Evolutionary conservation across 2,888 invertebrate genomes (phyloP).

Genomic region (Cheiracanthium punctorium): DNA sequence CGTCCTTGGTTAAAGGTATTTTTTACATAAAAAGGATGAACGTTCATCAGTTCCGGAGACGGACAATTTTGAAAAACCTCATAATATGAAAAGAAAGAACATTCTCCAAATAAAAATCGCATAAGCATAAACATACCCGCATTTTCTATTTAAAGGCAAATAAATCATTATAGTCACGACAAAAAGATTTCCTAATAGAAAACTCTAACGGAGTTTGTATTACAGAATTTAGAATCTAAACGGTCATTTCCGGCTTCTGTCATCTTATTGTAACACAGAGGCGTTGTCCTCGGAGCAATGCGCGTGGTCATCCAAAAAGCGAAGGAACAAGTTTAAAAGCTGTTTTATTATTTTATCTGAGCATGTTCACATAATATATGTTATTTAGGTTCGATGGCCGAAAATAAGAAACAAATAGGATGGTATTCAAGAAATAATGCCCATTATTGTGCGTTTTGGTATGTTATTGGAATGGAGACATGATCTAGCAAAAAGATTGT

Average conservation of each 20-base stretch:
- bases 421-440: slow-evolving; percentile 44
- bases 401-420: slow-evolving; percentile 55
- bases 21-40: too few relatives aligned
- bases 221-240: not conserved
- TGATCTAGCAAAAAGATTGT: not conserved
- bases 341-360: not conserved
- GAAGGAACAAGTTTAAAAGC: not conserved
- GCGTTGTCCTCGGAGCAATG: not conserved
- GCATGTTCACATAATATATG: slow-evolving; percentile 15
- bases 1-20: too few relatives aligned
- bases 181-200: too few relatives aligned
- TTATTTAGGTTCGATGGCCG: slow-evolving; percentile 57
- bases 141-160: too few relatives aligned
- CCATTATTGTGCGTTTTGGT: slow-evolving; percentile 27
- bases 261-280: not conserved
- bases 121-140: too few relatives aligned
- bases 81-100: too few relatives aligned
- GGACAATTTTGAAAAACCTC: too few relatives aligned
- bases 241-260: not conserved
- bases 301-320: not conserved
- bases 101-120: too few relatives aligned
- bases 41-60: too few relatives aligned
- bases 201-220: too few relatives aligned
- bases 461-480: not conserved
- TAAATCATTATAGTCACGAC: too few relatives aligned